Conservation (phyloP, 2,888 invertebrate species). For the Rhorus exstirpatorius region DNA sequence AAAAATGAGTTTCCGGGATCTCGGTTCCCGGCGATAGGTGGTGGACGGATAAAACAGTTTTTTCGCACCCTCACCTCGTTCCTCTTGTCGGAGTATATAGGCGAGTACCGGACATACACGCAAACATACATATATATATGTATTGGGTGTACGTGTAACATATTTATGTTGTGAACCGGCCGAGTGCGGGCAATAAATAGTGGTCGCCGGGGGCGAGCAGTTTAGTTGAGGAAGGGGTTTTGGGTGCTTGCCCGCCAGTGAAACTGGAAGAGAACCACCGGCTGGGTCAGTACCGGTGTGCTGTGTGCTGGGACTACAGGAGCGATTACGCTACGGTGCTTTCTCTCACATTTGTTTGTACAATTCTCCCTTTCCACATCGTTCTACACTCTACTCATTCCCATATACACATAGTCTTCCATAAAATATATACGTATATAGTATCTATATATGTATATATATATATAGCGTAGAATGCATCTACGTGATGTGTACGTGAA, state of each 20-base stretch:
- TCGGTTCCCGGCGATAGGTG: constrained; percentile 49
- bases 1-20: constrained; percentile 57
- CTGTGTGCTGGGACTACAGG: constrained; percentile 68
- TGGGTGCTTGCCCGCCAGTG: constrained; percentile 61
- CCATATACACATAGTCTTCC: constrained; percentile 21
- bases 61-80: constrained; percentile 61
- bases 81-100: constrained; percentile 46
- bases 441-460: constrained; percentile 7
- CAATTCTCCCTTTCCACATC: constrained; percentile 59
- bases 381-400: constrained; percentile 41
- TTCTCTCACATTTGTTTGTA: constrained; percentile 65
- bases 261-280: constrained; percentile 66
- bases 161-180: constrained; percentile 86
- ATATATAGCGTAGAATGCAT: constrained; percentile 24
- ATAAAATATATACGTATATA: too few relatives aligned
- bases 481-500: constrained; percentile 50
- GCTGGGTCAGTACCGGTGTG: constrained; percentile 73
- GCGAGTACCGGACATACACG: constrained; percentile 18
- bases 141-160: constrained; percentile 82
- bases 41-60: constrained; percentile 61
- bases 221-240: constrained; percentile 69
- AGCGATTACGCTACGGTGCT: constrained; percentile 81
- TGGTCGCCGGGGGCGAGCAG: constrained; percentile 68
- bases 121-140: neutral
- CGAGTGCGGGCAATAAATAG: constrained; percentile 85